phyloP scores from a whole-genome alignment of 2,888 invertebrate species.

The Serripes groenlandicus region DNA sequence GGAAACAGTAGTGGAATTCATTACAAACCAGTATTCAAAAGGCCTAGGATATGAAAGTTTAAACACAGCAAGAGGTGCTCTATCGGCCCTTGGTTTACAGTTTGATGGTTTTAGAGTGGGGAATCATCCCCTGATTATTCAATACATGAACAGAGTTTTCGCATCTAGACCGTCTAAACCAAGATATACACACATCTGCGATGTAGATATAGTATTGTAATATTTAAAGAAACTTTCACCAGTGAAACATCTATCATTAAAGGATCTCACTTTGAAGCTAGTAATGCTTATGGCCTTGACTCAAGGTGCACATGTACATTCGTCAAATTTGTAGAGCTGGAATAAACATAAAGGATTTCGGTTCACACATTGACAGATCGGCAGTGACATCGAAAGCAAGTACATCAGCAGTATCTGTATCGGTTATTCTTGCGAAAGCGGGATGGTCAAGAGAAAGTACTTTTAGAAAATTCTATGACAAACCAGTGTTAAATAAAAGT shows the following conservation, averaged over 20 bases:
- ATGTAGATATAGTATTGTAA: neutral
- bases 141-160: conserved; percentile 29
- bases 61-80: conserved; percentile 28
- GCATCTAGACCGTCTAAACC: too few species aligned
- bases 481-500: too few species aligned
- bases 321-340: too few species aligned
- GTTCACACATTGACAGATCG: too few species aligned
- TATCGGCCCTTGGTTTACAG: conserved; percentile 33
- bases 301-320: conserved; percentile 1
- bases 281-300: neutral
- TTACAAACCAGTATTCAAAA: conserved; percentile 16
- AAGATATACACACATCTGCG: too few species aligned
- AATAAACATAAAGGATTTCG: too few species aligned
- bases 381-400: too few species aligned
- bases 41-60: conserved; percentile 32
- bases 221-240: neutral
- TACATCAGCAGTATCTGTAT: too few species aligned
- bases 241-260: too few species aligned
- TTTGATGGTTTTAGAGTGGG: conserved; percentile 32
- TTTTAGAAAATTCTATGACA: too few species aligned
- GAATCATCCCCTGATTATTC: conserved; percentile 25
- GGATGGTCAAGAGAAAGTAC: too few species aligned
- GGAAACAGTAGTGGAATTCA: conserved; percentile 17
- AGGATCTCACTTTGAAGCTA: neutral
- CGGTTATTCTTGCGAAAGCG: too few species aligned